phyloP scores from a whole-genome alignment of 2,113 vertebrate genomes.

The Varanus komodoensis region DNA sequence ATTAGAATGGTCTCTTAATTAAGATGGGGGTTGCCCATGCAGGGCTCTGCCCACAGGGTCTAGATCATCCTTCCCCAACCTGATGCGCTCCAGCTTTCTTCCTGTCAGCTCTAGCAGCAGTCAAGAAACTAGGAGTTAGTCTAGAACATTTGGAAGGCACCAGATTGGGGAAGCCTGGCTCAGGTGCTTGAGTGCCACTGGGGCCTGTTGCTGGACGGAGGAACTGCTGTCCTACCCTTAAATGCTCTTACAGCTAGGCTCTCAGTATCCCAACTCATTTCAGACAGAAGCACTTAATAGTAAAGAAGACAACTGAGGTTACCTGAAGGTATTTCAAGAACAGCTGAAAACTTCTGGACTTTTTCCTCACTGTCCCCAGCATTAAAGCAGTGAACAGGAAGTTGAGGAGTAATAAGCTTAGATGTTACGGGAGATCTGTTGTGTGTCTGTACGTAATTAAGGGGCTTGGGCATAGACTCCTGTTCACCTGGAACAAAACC shows the following conservation, averaged over 20 bases:
- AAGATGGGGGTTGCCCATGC: no score
- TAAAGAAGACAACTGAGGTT: not conserved
- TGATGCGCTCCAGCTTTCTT: no score
- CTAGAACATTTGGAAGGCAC: no score
- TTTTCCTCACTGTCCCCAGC: not conserved
- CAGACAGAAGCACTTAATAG: not conserved
- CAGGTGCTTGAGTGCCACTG: not conserved
- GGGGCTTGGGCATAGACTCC: not conserved
- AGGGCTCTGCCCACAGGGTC: no score
- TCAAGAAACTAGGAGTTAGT: no score
- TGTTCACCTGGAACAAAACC: not conserved
- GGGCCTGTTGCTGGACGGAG: not conserved
- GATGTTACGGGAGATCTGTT: not conserved
- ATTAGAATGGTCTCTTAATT: no score
- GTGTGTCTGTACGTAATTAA: not conserved
- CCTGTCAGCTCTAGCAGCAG: no score
- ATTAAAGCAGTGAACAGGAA: not conserved
- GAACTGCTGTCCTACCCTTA: not conserved
- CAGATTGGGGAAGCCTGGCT: no score
- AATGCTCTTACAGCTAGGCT: not conserved
- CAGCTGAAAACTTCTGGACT: not conserved
- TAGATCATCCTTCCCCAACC: no score
- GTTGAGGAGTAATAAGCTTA: no score
- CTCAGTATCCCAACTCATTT: not conserved
- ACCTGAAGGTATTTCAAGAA: not conserved